phyloP scores from a whole-genome alignment of 2,113 vertebrate genomes.

The Saguinus midas region DNA sequence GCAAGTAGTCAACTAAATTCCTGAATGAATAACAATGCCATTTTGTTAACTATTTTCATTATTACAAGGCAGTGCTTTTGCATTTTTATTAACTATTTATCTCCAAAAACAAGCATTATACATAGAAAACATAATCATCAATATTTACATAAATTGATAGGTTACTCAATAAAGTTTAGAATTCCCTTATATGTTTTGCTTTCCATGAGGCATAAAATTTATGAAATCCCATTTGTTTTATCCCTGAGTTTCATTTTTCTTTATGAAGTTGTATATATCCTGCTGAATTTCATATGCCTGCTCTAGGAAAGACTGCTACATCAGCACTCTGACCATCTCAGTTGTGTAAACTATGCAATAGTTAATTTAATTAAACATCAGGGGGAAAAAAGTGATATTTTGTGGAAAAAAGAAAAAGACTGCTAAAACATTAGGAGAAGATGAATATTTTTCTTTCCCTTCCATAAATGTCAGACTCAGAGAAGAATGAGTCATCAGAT shows the following conservation, averaged over 20 bases:
- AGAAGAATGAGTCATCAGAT: slow-evolving; percentile 29
- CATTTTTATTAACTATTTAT: neutral
- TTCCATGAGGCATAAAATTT: neutral
- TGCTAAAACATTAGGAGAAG: neutral
- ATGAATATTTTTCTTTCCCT: neutral
- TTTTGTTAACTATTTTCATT: neutral
- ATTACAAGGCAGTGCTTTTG: neutral
- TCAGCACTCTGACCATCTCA: neutral
- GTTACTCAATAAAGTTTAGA: neutral
- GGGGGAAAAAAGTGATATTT: neutral
- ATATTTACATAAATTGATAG: neutral
- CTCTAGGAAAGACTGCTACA: neutral
- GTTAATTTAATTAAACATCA: neutral
- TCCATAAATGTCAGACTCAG: neutral
- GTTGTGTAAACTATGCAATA: neutral
- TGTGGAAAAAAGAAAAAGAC: neutral
- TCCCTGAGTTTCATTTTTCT: neutral
- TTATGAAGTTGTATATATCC: neutral
- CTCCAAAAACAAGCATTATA: neutral
- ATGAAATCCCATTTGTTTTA: neutral
- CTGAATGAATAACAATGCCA: neutral
- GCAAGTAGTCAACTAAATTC: neutral
- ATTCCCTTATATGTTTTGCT: neutral
- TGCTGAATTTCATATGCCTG: neutral
- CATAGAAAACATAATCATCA: neutral